Base-by-base conservation (phyloP, 1,140 invertebrate genomes). In the Drosophila truncata region DNA sequence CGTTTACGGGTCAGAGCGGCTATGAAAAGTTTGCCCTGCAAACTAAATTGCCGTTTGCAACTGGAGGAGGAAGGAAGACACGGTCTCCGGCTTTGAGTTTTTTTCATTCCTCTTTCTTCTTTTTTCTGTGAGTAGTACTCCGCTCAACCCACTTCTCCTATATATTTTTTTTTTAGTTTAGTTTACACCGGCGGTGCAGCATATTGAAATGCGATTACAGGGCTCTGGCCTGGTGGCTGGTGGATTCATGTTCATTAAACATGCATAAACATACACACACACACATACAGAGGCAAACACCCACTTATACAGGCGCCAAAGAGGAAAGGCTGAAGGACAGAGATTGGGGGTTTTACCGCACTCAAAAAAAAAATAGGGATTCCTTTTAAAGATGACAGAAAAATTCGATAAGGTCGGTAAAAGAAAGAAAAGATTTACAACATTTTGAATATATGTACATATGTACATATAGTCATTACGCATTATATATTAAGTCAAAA, bases 121-220 rank as follows among this genome's bases (percentile, higher is more conserved):
- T 23, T 54, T 37, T 37, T 25, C 31, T 55, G 50, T 59, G 54
- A 61, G 47, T 46, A 58, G 71, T 67, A 78, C 64, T 62, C 37
- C 55, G 50, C 61, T 55, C 70, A 57, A 66, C 60, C 35, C 67
- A 79, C 55, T 77, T 71, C 18, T 46, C 14, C 1, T 33, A n/a
- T 46, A 0, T 20, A 5, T 42, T 13, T 16, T 27, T 39, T 66
- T 70, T 58, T 52, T 50, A 50, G 49, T 50, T 50, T 58, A 59
- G 63, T 57, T 82, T 79, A 63, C 74, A 60, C 54, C 52, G 73
- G 61, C 27, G 72, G 57, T 77, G 78, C 70, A 87, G 83, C 77
- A 88, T 87, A 87, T 87, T 87, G 83, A 87, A 87, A 87, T 87
- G 84, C 83, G 84, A 87, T 87, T 87, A 87, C 83, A 84, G 83